Evolutionary conservation across 2,888 invertebrate genomes (phyloP).

Genomic region (Sinhomidia bicolor): DNA sequence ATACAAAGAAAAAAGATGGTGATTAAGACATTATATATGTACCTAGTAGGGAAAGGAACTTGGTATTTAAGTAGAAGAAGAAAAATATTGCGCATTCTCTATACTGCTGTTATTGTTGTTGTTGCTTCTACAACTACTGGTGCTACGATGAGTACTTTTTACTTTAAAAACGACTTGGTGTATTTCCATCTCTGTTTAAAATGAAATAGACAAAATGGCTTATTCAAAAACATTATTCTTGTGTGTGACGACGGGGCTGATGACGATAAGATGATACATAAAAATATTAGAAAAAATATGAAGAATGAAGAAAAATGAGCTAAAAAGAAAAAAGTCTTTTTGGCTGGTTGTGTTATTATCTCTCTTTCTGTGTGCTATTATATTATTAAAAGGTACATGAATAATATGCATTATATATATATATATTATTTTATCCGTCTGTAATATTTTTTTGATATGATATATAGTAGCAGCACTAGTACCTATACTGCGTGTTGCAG

Average conservation of each 20-base stretch:
- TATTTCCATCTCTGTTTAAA: slow-evolving; percentile 42
- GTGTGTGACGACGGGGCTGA: background rate
- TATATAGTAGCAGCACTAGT: background rate
- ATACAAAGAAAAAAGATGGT: slow-evolving; percentile 33
- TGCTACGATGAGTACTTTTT: background rate
- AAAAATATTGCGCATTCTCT: background rate
- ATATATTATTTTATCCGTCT: no score
- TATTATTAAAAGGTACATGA: slow-evolving; percentile 63
- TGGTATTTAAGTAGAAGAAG: background rate
- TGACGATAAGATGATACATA: slow-evolving; percentile 28
- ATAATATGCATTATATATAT: slow-evolving; percentile 58
- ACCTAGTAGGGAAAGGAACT: slow-evolving; percentile 2
- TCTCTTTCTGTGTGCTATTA: slow-evolving; percentile 40
- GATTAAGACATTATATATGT: slow-evolving; percentile 48
- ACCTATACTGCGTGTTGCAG: slow-evolving; percentile 47
- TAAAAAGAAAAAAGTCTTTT: slow-evolving; percentile 16
- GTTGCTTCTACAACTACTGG: background rate
- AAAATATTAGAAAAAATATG: slow-evolving; percentile 35
- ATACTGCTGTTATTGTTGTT: background rate
- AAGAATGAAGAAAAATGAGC: slow-evolving; percentile 43
- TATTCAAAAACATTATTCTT: background rate
- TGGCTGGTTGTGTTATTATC: slow-evolving; percentile 47
- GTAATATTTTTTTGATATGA: no score
- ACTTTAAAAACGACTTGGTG: slow-evolving; percentile 32
- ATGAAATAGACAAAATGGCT: slow-evolving; percentile 51